Evolutionary conservation across 2,797 vertebrate genomes (phyloP), one percentile per base, ranked within the genome.

Genomic region (Poeciliopsis infans): DNA sequence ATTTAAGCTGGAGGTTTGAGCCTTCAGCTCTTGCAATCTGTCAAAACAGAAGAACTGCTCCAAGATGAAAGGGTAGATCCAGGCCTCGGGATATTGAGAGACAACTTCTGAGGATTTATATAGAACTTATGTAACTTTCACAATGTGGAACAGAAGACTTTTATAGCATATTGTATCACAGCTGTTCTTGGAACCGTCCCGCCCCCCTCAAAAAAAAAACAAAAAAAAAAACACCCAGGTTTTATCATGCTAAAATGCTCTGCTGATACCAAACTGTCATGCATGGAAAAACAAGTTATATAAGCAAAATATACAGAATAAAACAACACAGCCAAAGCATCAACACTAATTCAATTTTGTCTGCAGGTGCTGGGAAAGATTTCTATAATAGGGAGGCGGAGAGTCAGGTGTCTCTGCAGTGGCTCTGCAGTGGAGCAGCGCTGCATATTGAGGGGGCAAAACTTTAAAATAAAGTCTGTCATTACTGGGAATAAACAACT

Each of bases 1-100:
- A 86, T 90, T 83, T 85, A 80, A 83, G 74, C 78, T 81, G 74
- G 78, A 84, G 85, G 85, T 79, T 82, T 78, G 76, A 85, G 83
- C 61, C 83, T 71, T 86, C 78, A 83, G 79, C 83, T 61, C 68
- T 83, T 85, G 41, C 75, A 78, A 33, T 76, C 76, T 85, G 79
- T 90, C 86, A 87, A 85, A 87, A 79, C 78, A 78, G 77, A 80
- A 80, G 49, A 87, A 78, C 70, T 86, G 75, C 79, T 85, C 77
- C 6, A 36, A 77, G 83, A 86, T 87, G 73, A 88, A 90, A 76
- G 79, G 64, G 68, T 49, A 79, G 73, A 84, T 84, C 43, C 75
- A 79, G 72, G 74, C 77, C 49, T 75, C 12, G 18, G 51, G 46
- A 83, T 79, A 82, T 7, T 39, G 77, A 74, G 28, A 47, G 55